Base-by-base conservation (phyloP, 2,113 vertebrate genomes). In the Tetrao urogallus region DNA sequence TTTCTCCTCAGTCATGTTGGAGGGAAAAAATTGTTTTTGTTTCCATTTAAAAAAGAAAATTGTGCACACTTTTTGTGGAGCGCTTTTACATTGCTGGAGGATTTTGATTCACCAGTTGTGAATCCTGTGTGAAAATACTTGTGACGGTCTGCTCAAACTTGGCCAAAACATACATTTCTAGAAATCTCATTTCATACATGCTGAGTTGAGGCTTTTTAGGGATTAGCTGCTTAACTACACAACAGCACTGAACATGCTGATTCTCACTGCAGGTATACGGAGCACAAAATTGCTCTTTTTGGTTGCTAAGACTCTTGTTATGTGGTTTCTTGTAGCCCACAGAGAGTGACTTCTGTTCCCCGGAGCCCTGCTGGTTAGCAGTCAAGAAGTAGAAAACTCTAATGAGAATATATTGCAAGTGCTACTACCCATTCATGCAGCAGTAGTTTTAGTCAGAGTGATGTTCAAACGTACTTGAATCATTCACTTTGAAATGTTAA, bases 101-200 rank as follows among this genome's bases (percentile, higher is more conserved):
- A 8, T 67, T 93, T 94, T 84, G 40, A n/a, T 93, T 77, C 32
- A 83, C 32, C 45, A 60, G 34, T 92, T 92, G 48, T 67, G 75
- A 83, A 0, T 83, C 24, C 27, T 63, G 34, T 74, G 13, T 88
- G 85, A 91, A 91, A 90, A 74, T 50, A 71, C 14, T 86, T 71
- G 32, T 38, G 47, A 74, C 76, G 30, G 16, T 80, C 75, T 92
- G 34, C 63, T 92, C 66, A 85, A 82, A 87, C 74, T 73, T 70
- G 32, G 40, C 54, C 14, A 86, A 77, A 45, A 63, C 58, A 57
- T 7, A 54, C 57, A 66, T 92, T 79, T 90, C 81, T 93, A 75
- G 61, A 93, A 94, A 91, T 88, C 82, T 87, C 50, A 92, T 89
- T 93, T 94, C 42, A n/a, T 80, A 71, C 64, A 30, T 80, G 86